Evolutionary conservation across 1,140 invertebrate genomes (phyloP), one percentile per base, ranked within the genome.

Genomic region (Radopholus similis): DNA sequence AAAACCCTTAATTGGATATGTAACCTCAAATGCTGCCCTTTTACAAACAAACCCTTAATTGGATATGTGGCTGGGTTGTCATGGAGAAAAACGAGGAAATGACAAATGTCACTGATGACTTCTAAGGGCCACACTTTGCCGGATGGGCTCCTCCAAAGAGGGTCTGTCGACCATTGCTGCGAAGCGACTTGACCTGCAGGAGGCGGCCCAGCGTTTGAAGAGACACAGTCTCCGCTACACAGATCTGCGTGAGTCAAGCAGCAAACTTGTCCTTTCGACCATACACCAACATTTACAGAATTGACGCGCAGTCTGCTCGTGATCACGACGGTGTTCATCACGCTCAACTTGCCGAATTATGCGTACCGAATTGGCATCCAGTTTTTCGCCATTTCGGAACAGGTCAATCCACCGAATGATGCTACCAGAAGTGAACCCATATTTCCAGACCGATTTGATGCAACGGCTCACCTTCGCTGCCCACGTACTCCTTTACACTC

Each of bases 281-380:
- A 26, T 26, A n/a, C 44, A 23, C 44, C 15, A 49, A 3, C 8
- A 21, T 5, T 51, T 21, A 13, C 47, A 51, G 47, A 82, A 44
- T 64, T 81, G 42, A 82, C 80, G 21, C 51, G 80, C 58, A 64
- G 69, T 8, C 56, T 81, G 3, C 40, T 82, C 11, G 74, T 81
- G 40, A 75, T 81, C 3, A 81, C 78, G 4, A 78, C 75, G 34
- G 77, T 74, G 13, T 81, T 81, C 62, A 78, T 81, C 26, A 35
- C 69, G 18, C 73, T 81, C 11, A 82, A 80, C 62, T 40, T 81
- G 21, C 78, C 78, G 0, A 80, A 76, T 63, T 81, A 81, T 55
- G 53, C 55, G 11, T 75, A 81, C 60, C 72, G 78, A 32, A 73
- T 82, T 30, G 23, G 44, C 13, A 56, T 76, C 9, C 68, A 71